Evolutionary conservation across 2,113 vertebrate genomes (phyloP).

Genomic region (Chauna torquata): DNA sequence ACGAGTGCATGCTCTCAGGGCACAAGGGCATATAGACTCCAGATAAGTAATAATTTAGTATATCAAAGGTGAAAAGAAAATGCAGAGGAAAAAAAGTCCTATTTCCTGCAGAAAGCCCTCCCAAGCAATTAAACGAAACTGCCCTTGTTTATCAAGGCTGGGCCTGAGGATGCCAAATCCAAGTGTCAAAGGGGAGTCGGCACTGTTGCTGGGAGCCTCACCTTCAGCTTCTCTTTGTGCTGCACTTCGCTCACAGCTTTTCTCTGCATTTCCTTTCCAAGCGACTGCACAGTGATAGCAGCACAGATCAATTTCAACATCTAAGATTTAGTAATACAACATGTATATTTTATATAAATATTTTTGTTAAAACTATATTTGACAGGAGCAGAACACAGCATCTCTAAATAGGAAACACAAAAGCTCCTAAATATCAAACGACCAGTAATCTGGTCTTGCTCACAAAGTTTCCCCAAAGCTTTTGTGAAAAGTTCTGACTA

Average conservation of each 20-base stretch:
- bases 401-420: not conserved
- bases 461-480: not conserved
- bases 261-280: slow-evolving; percentile 42
- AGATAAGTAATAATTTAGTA: not conserved
- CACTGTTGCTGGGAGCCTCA: slow-evolving; percentile 11
- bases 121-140: not conserved
- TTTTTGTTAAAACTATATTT: not conserved
- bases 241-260: not conserved
- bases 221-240: slow-evolving; percentile 25
- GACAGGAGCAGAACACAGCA: not conserved
- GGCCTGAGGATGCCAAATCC: not conserved
- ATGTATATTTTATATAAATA: not conserved
- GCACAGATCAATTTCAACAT: not conserved
- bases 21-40: not conserved
- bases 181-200: slow-evolving; percentile 20
- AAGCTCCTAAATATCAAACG: fast-evolving
- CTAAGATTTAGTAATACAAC: not conserved
- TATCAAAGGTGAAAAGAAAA: not conserved
- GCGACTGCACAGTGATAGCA: not conserved
- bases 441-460: not conserved
- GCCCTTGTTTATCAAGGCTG: not conserved
- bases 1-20: not conserved
- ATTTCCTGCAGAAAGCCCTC: not conserved
- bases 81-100: not conserved
- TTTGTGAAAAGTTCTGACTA: not conserved